phyloP scores from a whole-genome alignment of 2,113 vertebrate genomes.

The Anguilla rostrata region DNA sequence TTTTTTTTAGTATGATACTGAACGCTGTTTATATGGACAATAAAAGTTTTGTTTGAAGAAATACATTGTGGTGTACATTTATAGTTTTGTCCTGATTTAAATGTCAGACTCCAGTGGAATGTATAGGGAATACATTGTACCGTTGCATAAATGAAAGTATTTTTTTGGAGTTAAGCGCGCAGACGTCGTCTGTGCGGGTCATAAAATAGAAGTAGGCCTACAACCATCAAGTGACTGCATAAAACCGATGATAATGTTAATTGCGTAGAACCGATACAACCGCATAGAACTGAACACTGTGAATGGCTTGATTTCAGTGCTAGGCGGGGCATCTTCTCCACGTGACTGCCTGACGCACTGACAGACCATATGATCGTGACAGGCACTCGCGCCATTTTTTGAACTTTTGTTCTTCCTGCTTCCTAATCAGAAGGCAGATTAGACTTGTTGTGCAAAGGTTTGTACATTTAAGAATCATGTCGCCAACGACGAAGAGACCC shows the following conservation, averaged over 20 bases:
- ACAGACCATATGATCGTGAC: background rate
- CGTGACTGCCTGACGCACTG: background rate
- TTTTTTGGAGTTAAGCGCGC: too few relatives aligned
- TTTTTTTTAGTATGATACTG: slow-evolving; percentile 54
- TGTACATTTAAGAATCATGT: slow-evolving; percentile 46
- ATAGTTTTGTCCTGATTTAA: background rate
- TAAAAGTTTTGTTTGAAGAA: slow-evolving; percentile 77
- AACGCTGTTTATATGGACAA: slow-evolving; percentile 75
- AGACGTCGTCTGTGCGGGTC: too few relatives aligned
- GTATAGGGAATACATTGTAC: too few relatives aligned
- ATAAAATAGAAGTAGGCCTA: too few relatives aligned
- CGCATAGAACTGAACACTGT: too few relatives aligned
- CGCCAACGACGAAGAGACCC: slow-evolving; percentile 53
- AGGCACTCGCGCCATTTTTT: background rate
- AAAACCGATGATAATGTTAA: too few relatives aligned
- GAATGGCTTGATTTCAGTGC: too few relatives aligned
- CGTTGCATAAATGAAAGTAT: too few relatives aligned
- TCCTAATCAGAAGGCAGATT: background rate
- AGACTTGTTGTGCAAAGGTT: too few relatives aligned
- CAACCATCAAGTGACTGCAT: too few relatives aligned
- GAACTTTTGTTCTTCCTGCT: background rate
- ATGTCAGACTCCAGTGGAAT: too few relatives aligned
- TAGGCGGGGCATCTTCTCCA: background rate
- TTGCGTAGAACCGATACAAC: too few relatives aligned
- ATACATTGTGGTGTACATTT: background rate